Conservation (phyloP, 2,797 vertebrate species). For the Phataginus tricuspis region DNA sequence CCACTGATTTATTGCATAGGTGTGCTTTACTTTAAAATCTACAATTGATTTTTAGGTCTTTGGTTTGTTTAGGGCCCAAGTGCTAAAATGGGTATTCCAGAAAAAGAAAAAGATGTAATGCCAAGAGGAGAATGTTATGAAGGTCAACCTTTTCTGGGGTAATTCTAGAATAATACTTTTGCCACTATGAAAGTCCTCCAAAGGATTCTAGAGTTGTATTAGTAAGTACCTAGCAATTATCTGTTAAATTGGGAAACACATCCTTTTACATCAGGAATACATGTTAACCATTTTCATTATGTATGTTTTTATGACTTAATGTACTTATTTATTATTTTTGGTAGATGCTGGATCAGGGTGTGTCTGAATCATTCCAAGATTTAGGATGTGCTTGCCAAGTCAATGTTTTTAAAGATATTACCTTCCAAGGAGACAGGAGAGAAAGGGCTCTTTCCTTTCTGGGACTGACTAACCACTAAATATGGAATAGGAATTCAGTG, state of each 20-base stretch:
- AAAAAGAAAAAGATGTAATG: background rate
- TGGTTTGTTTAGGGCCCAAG: background rate
- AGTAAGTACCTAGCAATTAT: background rate
- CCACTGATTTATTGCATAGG: background rate
- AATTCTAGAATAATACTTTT: background rate
- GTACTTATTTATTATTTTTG: background rate
- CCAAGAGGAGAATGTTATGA: background rate
- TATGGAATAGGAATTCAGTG: background rate
- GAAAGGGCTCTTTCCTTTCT: background rate
- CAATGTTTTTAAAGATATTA: background rate
- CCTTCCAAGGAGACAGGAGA: background rate
- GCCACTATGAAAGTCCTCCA: background rate
- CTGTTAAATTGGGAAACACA: background rate
- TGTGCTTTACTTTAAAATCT: constrained; percentile 31
- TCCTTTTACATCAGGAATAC: background rate
- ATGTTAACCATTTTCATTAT: background rate
- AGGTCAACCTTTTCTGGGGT: background rate
- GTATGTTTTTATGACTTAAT: background rate
- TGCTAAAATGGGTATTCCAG: background rate
- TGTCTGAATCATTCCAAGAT: background rate
- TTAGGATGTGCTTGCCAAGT: background rate
- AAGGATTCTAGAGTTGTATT: background rate
- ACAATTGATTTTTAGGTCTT: constrained; percentile 11
- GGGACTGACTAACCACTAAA: background rate
- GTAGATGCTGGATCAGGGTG: background rate